Conservation (phyloP, 35 echinoderm and acorn worm genomes). For the Apostichopus parvimensis region DNA sequence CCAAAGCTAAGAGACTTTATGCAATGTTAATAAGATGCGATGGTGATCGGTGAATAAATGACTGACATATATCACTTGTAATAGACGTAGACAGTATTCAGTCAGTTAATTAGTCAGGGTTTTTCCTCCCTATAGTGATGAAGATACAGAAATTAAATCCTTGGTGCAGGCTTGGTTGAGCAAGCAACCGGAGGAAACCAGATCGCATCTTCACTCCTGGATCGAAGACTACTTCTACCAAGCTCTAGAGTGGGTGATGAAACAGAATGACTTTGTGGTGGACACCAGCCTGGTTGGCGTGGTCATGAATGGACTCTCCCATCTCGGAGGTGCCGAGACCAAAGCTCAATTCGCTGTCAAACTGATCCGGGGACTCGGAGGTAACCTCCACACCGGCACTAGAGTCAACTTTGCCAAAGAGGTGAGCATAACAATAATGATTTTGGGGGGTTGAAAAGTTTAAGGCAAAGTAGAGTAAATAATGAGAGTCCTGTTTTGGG, state of each 20-base stretch:
- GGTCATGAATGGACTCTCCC: conserved; percentile 93
- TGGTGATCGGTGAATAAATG: too few species aligned
- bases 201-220: conserved; percentile 68
- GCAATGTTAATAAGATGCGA: too few species aligned
- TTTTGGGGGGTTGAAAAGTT: too few species aligned
- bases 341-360: conserved; percentile 82
- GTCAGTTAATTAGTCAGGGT: background rate
- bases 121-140: conserved; percentile 65
- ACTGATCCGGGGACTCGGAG: conserved; percentile 89
- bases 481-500: too few species aligned
- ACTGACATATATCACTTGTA: too few species aligned
- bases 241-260: conserved; percentile 81
- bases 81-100: too few species aligned
- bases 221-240: conserved; percentile 91
- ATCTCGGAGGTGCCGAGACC: conserved; percentile 62
- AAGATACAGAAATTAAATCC: conserved; percentile 91
- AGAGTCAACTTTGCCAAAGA: conserved; percentile 94
- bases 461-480: too few species aligned
- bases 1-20: too few species aligned
- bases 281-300: conserved; percentile 93
- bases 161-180: conserved; percentile 88
- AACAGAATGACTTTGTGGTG: conserved; percentile 83
- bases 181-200: conserved; percentile 79
- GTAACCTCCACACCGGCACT: conserved; percentile 67
- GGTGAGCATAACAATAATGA: conserved; percentile 27